Evolutionary conservation across 2,888 invertebrate species (phyloP).

Genomic region (Scelioninae gen. 1): DNA sequence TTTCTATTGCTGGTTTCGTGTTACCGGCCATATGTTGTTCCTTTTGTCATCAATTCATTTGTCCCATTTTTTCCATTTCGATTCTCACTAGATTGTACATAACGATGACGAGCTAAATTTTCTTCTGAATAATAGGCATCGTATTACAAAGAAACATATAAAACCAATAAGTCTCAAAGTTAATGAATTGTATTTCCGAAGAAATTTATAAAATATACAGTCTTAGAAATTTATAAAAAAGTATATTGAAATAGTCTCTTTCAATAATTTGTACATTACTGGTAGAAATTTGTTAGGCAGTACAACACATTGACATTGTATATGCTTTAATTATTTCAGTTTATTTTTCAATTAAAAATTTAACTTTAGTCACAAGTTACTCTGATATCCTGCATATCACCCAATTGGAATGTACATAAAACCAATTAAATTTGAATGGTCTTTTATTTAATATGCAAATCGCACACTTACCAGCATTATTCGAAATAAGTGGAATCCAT

Average conservation of each 20-base stretch:
- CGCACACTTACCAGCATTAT: slow-evolving; percentile 14
- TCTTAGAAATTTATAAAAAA: too few relatives aligned
- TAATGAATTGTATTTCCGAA: slow-evolving; percentile 9
- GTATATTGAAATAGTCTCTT: too few relatives aligned
- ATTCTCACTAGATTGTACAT: slow-evolving; percentile 8
- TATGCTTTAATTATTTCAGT: slow-evolving; percentile 7
- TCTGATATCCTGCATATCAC: slow-evolving; percentile 7
- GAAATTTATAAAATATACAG: neutral
- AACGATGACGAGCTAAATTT: slow-evolving; percentile 20
- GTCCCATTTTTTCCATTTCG: slow-evolving; percentile 5
- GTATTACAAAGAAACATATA: slow-evolving; percentile 30
- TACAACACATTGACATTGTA: neutral
- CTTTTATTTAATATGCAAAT: slow-evolving; percentile 43
- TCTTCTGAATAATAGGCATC: slow-evolving; percentile 32
- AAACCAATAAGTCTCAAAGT: slow-evolving; percentile 23
- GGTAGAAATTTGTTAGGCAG: neutral
- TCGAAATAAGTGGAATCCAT: slow-evolving; percentile 14
- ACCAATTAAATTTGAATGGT: slow-evolving; percentile 43
- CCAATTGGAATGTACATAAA: slow-evolving; percentile 22
- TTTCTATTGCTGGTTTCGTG: slow-evolving; percentile 17
- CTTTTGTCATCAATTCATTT: slow-evolving; percentile 32
- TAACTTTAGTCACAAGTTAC: neutral
- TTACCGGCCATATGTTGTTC: slow-evolving; percentile 15
- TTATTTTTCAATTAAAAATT: neutral
- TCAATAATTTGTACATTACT: neutral